These are phyloP conservation scores for Virgularia gustaviana DNA, from an alignment of 92 coral and sea anemone genomes.

Conservation along the genomic window DNA sequence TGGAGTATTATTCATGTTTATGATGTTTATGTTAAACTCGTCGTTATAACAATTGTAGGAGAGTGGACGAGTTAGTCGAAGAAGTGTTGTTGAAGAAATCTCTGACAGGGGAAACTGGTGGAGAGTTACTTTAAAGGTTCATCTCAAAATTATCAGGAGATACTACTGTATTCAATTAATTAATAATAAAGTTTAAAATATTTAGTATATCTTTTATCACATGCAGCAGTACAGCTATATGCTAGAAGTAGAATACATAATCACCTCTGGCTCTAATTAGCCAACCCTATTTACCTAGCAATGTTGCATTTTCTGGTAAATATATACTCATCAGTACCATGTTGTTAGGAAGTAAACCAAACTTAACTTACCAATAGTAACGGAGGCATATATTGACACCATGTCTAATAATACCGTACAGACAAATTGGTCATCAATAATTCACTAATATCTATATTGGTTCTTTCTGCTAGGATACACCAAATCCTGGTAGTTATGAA, in stretches of 20 bases:
- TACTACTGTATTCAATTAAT: too few relatives aligned
- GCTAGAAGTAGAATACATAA: too few relatives aligned
- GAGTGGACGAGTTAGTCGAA: conserved; percentile 71
- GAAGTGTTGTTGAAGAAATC: conserved; percentile 80
- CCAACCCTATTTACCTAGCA: too few relatives aligned
- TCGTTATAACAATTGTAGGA: not conserved
- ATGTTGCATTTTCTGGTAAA: too few relatives aligned
- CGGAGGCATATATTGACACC: not conserved
- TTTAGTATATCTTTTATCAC: too few relatives aligned
- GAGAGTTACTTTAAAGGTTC: conserved; percentile 90
- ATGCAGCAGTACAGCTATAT: too few relatives aligned
- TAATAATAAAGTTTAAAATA: too few relatives aligned
- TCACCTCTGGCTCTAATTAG: too few relatives aligned
- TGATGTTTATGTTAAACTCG: not conserved
- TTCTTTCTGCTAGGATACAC: conserved; percentile 68
- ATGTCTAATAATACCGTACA: too few relatives aligned
- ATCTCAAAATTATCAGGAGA: too few relatives aligned
- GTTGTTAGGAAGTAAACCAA: not conserved
- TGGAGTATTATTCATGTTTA: too few relatives aligned
- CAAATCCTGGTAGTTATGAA: conserved; percentile 90
- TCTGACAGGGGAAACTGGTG: conserved; percentile 98
- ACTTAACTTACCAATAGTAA: not conserved
- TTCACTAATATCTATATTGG: not conserved
- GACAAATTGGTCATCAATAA: not conserved
- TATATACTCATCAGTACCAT: too few relatives aligned